A percentile compares a stretch with the other conserved stretches of the same genome.
Evolutionary conservation across 2,797 vertebrate genomes (phyloP).

Genomic region (Euthynnus affinis): DNA sequence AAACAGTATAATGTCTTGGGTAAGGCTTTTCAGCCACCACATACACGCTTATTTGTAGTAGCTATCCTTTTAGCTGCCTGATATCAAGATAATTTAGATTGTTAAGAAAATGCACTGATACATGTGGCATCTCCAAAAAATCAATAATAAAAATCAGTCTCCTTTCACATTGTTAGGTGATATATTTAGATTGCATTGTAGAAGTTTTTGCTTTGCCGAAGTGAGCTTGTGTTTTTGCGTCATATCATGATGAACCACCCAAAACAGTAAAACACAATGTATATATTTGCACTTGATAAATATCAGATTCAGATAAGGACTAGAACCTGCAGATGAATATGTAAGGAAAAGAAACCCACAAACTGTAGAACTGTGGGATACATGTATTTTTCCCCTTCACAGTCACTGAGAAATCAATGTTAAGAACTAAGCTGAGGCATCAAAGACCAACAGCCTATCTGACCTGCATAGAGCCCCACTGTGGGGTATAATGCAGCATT

Average conservation of each 20-base stretch:
- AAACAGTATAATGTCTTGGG: conserved; percentile 51
- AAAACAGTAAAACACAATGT: conserved; percentile 7
- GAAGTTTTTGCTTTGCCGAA: conserved; percentile 23
- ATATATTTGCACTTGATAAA: conserved; percentile 13
- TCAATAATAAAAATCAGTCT: conserved; percentile 26
- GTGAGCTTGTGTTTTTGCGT: conserved; percentile 10
- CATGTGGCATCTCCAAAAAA: conserved; percentile 35
- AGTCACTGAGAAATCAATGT: conserved; percentile 80
- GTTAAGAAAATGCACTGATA: conserved; percentile 43
- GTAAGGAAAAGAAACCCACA: conserved; percentile 73
- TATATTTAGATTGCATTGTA: conserved; percentile 42
- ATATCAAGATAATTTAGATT: conserved; percentile 51
- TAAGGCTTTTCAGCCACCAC: conserved; percentile 55
- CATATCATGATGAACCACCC: conserved; percentile 23
- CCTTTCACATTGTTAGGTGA: conserved; percentile 18
- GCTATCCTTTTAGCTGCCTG: conserved; percentile 62
- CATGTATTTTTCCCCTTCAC: conserved; percentile 76
- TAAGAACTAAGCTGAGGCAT: conserved; percentile 80
- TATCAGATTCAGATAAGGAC: conserved; percentile 25
- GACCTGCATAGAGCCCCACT: conserved; percentile 85
- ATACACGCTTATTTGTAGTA: conserved; percentile 55
- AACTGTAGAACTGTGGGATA: conserved; percentile 75
- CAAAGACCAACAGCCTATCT: conserved; percentile 81
- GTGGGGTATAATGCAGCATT: conserved; percentile 84
- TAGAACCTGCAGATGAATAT: conserved; percentile 42